Conservation (phyloP, 2,888 invertebrate genomes). For the Trichogramma evanescens region DNA sequence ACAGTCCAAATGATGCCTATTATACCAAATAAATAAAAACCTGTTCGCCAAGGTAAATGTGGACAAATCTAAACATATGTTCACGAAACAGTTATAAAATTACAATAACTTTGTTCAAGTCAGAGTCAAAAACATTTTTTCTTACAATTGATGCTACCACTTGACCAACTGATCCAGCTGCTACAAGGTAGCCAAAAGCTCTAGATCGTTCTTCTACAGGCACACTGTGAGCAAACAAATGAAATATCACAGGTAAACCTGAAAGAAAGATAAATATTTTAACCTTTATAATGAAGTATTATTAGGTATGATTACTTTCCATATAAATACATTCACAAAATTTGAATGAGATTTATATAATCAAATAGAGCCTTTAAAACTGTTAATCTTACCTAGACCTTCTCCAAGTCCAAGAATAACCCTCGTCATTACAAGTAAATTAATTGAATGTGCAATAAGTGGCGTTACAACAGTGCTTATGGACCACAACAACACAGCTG, state of each 20-base stretch:
- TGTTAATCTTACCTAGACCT: conserved; percentile 54
- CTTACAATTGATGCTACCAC: conserved; percentile 65
- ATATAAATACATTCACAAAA: background rate
- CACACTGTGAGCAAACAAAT: conserved; percentile 65
- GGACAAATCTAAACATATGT: conserved; percentile 54
- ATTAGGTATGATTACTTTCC: background rate
- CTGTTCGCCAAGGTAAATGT: conserved; percentile 60
- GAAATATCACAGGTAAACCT: conserved; percentile 71
- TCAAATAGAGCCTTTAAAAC: background rate
- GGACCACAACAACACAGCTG: conserved; percentile 67
- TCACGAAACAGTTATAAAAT: background rate
- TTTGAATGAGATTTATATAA: background rate
- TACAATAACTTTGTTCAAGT: background rate
- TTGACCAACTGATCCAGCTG: conserved; percentile 68
- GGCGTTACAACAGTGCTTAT: conserved; percentile 65
- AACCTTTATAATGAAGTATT: background rate
- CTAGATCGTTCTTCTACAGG: conserved; percentile 65
- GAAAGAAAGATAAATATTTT: conserved; percentile 25
- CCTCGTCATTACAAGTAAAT: conserved; percentile 58
- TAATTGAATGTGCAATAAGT: conserved; percentile 59
- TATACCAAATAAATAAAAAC: conserved; percentile 63
- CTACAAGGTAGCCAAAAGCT: conserved; percentile 67
- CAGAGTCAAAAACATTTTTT: conserved; percentile 14
- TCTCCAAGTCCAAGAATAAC: conserved; percentile 67
- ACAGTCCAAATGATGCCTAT: conserved; percentile 63